A percentile compares a stretch with the other conserved stretches of the same genome.
phyloP scores from a whole-genome alignment of 1,140 invertebrate species.

The Drosophila sproati region DNA sequence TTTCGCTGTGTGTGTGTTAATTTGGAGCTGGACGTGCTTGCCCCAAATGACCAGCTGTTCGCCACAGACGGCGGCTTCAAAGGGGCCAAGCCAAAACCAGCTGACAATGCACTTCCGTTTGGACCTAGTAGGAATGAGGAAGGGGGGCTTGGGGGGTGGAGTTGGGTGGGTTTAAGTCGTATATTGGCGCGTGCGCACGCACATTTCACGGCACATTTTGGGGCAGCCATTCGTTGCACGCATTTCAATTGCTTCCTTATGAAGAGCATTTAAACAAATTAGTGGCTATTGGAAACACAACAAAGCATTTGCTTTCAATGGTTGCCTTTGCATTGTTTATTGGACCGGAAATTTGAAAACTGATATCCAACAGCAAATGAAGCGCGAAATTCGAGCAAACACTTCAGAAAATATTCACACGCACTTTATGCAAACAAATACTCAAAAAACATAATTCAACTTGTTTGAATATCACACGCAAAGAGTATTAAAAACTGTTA shows the following conservation, averaged over 20 bases:
- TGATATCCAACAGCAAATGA: constrained; percentile 59
- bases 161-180: background rate
- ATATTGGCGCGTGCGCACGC: constrained; percentile 61
- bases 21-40: constrained; percentile 58
- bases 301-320: constrained; percentile 20
- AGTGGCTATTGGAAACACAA: constrained; percentile 50
- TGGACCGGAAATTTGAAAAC: constrained; percentile 69
- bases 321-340: constrained; percentile 45
- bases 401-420: constrained; percentile 29
- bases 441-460: constrained; percentile 20
- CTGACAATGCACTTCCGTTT: constrained; percentile 74
- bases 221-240: constrained; percentile 25
- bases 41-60: constrained; percentile 51
- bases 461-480: constrained; percentile 9
- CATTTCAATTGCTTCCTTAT: constrained; percentile 63
- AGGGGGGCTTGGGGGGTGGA: background rate
- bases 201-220: constrained; percentile 40
- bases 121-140: background rate
- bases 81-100: constrained; percentile 34
- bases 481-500: background rate
- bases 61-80: constrained; percentile 52
- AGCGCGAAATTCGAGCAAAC: constrained; percentile 72
- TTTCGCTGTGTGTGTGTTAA: constrained; percentile 35
- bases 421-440: constrained; percentile 22
- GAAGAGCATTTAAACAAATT: constrained; percentile 67